Percentiles rank a stretch among this genome's conserved stretches.
phyloP scores from a whole-genome alignment of 2,888 invertebrate species.

The Ganaspis brasiliensis region DNA sequence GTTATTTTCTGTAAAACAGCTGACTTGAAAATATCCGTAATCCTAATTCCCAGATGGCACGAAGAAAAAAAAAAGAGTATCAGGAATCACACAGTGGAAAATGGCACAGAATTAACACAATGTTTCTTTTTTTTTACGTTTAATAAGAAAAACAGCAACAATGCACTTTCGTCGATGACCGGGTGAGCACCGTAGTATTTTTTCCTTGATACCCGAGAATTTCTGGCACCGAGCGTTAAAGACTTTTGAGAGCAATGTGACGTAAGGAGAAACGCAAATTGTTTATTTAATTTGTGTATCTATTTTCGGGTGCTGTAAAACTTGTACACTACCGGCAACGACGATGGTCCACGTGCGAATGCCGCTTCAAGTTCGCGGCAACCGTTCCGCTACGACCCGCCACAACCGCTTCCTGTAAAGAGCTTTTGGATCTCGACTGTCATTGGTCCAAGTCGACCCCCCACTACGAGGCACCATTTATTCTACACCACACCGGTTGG shows the following conservation, averaged over 20 bases:
- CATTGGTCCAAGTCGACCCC: conserved; percentile 55
- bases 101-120: conserved; percentile 39
- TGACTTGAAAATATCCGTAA: conserved; percentile 7
- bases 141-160: conserved; percentile 27
- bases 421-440: conserved; percentile 49
- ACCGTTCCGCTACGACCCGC: conserved; percentile 73
- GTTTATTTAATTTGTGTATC: conserved; percentile 33
- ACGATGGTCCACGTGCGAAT: conserved; percentile 79
- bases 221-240: not conserved
- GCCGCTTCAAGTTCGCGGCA: conserved; percentile 71
- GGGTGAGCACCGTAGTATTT: conserved; percentile 23
- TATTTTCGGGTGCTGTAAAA: conserved; percentile 26
- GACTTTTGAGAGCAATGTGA: conserved; percentile 15
- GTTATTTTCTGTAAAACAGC: not conserved
- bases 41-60: conserved; percentile 33
- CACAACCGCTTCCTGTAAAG: conserved; percentile 67
- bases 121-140: not conserved
- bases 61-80: conserved; percentile 9
- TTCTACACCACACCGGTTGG: conserved; percentile 1
- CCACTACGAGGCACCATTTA: conserved; percentile 31
- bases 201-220: not conserved
- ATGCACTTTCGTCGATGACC: conserved; percentile 39
- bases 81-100: conserved; percentile 34
- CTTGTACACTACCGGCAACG: conserved; percentile 56
- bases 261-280: not conserved